Conservation (phyloP, 2,888 invertebrate species). For the Meteorus cinctellus region DNA sequence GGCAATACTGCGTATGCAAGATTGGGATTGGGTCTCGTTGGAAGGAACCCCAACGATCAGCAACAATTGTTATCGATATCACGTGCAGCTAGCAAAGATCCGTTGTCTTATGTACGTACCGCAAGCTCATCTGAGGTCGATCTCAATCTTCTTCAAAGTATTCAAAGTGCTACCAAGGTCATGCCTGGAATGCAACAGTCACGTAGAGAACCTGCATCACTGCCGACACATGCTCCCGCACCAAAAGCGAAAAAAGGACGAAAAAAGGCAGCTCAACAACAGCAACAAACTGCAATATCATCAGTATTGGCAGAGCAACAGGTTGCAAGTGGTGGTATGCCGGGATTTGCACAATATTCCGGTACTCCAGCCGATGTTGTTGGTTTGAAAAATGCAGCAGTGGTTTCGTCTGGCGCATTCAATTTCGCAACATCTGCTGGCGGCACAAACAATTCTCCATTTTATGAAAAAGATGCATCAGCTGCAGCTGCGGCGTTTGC, state of each 20-base stretch:
- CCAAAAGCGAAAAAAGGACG: conserved; percentile 56
- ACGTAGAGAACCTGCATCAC: neutral
- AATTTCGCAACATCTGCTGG: conserved; percentile 84
- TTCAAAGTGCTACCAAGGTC: conserved; percentile 64
- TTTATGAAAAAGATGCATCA: conserved; percentile 69
- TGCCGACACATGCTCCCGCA: conserved; percentile 54
- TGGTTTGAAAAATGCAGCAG: conserved; percentile 80
- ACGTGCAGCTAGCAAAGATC: conserved; percentile 70
- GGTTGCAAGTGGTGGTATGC: conserved; percentile 53
- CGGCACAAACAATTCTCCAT: conserved; percentile 62
- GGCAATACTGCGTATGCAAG: conserved; percentile 67
- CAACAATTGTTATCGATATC: conserved; percentile 68
- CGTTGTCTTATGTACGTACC: conserved; percentile 61
- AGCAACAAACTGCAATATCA: conserved; percentile 53
- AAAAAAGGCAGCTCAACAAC: conserved; percentile 56
- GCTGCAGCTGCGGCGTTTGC: conserved; percentile 69
- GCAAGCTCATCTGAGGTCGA: conserved; percentile 64
- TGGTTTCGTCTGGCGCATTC: conserved; percentile 83
- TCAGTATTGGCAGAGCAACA: conserved; percentile 54
- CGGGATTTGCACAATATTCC: conserved; percentile 65
- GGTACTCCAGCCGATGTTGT: conserved; percentile 71
- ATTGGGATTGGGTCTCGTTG: conserved; percentile 66
- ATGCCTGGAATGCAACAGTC: conserved; percentile 56
- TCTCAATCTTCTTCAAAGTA: conserved; percentile 66
- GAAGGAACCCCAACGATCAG: conserved; percentile 65